Evolutionary conservation across 2,888 invertebrate genomes (phyloP), one percentile per base, ranked within the genome.

Genomic region (Eupithecia exiguata): DNA sequence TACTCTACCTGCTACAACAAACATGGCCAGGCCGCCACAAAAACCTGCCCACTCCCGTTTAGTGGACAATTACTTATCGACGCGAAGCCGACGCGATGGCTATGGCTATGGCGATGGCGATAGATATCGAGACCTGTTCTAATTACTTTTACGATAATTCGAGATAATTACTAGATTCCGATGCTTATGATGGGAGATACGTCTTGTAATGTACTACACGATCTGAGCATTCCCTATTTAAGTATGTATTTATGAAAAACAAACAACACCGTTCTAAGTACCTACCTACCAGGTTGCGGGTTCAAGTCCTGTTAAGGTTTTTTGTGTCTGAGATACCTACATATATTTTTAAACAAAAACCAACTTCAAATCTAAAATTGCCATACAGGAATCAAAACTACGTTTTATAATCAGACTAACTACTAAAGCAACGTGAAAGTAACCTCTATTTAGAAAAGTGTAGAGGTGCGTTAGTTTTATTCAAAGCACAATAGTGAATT

Each of bases 41-140:
- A 89, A 87, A 85, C 81, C 73, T 25, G 69, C 78, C 72, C 78
- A 82, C 77, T 82, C 83, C 85, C 84, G 85, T 86, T 88, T 87
- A 84, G 83, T 81, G 86, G 82, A 86, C 90, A 90, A 91, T 91
- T 89, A 91, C 89, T 89, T 88, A 88, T 87, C 86, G 85, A 86
- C 87, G 86, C 86, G 62, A 35, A 35, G 66, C 40, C 40, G 66
- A 38, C 35, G 65, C 38, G 30, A 18, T 66, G 65, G 84, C 75
- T 68, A 71, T 67, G 66, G 84, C 75, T 65, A 71, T 67, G 67
- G 40, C 68, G 75, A 75, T 72, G 18, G 72, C 79, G 74, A 71
- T 72, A 68, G 76, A 74, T 74, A 76, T 76, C 76, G 69, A 74
- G 63, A 69, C 69, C 16, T 53, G 69, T 66, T 65, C 16, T 71